These are phyloP conservation scores for Platorchestia sp. DNA, from an alignment of 1,140 invertebrate genomes.

Conservation along the genomic window DNA sequence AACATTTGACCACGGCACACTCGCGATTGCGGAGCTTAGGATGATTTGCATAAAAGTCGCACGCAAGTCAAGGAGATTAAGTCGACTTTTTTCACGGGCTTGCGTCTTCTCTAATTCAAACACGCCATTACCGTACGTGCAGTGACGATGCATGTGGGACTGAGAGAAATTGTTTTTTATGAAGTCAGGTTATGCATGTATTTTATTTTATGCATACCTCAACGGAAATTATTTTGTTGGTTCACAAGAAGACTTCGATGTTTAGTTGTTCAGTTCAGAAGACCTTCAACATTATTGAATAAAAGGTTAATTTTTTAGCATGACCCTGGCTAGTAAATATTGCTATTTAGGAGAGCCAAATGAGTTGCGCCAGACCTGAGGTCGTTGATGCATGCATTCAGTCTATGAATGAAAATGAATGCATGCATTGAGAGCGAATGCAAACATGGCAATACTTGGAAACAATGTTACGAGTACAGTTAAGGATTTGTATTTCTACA, in stretches of 20 bases:
- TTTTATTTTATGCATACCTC: neutral
- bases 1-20: neutral
- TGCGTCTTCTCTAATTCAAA: neutral
- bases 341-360: neutral
- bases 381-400: neutral
- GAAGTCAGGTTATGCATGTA: neutral
- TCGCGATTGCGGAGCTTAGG: neutral
- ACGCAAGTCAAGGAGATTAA: neutral
- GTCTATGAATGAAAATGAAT: no score
- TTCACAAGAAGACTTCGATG: neutral
- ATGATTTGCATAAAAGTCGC: constrained; percentile 1
- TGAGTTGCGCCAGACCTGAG: neutral
- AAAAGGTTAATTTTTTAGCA: neutral
- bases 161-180: no score
- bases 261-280: neutral
- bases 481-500: neutral
- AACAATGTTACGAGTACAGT: neutral
- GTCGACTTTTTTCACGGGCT: neutral
- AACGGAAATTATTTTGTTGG: neutral
- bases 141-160: neutral
- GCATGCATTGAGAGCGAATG: no score
- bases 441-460: neutral
- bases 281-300: neutral
- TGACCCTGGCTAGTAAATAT: neutral
- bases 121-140: neutral